phyloP scores from a whole-genome alignment of 2,113 vertebrate species.

The Hippocampus guttulatus region DNA sequence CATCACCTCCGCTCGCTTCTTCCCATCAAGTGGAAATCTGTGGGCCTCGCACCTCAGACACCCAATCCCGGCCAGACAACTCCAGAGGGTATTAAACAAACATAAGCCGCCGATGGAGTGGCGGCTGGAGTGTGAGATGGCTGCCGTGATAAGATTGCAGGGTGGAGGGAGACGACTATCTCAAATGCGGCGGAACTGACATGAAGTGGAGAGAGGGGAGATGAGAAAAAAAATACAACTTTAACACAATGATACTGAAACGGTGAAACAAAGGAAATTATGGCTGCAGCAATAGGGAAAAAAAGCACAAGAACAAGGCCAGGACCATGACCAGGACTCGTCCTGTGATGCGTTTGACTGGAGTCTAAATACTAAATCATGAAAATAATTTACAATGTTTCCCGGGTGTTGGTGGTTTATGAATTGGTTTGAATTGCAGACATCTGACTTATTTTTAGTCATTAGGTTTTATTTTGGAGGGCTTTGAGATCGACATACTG shows the following conservation, averaged over 20 bases:
- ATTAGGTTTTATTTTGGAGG: not conserved
- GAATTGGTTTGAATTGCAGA: constrained; percentile 52
- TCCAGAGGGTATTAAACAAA: constrained; percentile 77
- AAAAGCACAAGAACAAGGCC: not conserved
- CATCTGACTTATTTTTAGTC: no score
- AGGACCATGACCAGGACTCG: not conserved
- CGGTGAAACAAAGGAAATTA: constrained; percentile 33
- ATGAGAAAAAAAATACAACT: not conserved
- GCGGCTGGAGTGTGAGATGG: constrained; percentile 62
- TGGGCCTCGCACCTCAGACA: constrained; percentile 57
- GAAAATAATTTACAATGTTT: constrained; percentile 49
- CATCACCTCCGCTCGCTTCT: constrained; percentile 46
- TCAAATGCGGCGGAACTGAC: constrained; percentile 41
- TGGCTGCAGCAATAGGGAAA: not conserved
- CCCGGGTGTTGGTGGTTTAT: constrained; percentile 46
- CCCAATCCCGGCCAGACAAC: constrained; percentile 57
- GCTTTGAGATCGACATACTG: not conserved
- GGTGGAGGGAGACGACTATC: constrained; percentile 56
- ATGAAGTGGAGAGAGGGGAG: not conserved
- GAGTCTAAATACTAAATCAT: constrained; percentile 48
- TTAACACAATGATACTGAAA: constrained; percentile 39
- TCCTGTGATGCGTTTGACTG: constrained; percentile 13
- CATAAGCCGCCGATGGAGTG: constrained; percentile 69
- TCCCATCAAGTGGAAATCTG: constrained; percentile 65
- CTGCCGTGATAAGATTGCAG: constrained; percentile 57